Base-by-base conservation (phyloP, 1,140 invertebrate species). In the Hyphantria cunea region DNA sequence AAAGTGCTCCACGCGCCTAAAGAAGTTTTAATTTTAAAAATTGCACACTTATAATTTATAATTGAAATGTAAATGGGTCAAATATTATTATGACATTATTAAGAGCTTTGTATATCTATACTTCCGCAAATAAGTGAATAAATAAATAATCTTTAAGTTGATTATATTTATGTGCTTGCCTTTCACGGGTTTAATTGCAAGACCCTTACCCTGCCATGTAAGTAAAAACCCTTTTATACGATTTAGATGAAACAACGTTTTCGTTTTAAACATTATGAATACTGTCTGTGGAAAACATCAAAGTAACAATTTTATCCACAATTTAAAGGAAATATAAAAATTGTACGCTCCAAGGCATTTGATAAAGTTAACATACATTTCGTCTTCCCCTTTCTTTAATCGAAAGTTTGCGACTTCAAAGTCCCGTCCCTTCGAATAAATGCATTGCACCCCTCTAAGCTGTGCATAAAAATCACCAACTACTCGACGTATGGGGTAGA, bases 401-500 rank as follows among this genome's bases (percentile, higher is more conserved):
- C 52, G 37, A 62, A 56, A 45, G 47, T 51, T 49, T 39, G 14
- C 64, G 45, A 62, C 56, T 60, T 74, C 67, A 68, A 72, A 72
- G 60, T 62, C 41, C 25, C 62, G 61, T 67, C 54, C 64, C 68
- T 52, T 49, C 61, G 64, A 56, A 61, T 62, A 69, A 73, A 68
- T 75, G 68, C 68, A 70, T 70, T 59, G 50, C 62, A 42, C 56
- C 70, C 55, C 53, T 62, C 53, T 39, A 13, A 51, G n/a, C 13
- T n/a, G 41, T 44, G 41, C 41, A 49, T 59, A 64, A 54, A 69
- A 73, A 61, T 70, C 70, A 63, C 37, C 60, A 68, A 74, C 45
- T 67, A 49, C 58, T 66, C 64, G 66, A 61, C 45, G 63, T 64
- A 66, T 45, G 51, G 62, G 55, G 65, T 45, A 74, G 77, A 80